Base-by-base conservation (phyloP, 2,113 vertebrate genomes). In the Cacatua alba region DNA sequence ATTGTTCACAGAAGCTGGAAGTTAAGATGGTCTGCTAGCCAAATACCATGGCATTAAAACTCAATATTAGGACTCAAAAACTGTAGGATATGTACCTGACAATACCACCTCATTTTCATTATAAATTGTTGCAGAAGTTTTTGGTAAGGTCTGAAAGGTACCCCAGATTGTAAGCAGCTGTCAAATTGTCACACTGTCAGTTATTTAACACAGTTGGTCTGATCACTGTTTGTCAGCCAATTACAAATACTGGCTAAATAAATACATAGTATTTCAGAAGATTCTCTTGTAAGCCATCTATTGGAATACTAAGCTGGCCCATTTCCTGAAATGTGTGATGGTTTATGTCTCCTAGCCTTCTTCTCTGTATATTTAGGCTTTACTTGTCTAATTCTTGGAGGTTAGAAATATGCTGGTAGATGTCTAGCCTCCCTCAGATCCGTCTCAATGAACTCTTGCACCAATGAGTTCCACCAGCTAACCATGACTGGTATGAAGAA, bases 381-480 rank as follows among this genome's bases (percentile, higher is more conserved):
- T 80, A 24, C 6, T 85, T 17, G 8, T 63, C 62, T 77, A 86
- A 57, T 41, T 86, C 46, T 51, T 48, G 43, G 41, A 25, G 10
- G 9, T 33, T 83, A 43, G 59, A 85, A 92, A 91, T 55, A 74
- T 20, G 14, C 18, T 67, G 29, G 43, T 85, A 51, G 20, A 74
- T 39, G 39, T 74, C 64, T 43, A 94, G 6, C 26, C 26, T 70
- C 43, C 17, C 28, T 74, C 6, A 0, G 46, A 92, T 67, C 59
- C 46, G 28, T 53, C 68, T 84, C 35, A 37, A 23, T 39, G 41
- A 93, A 25, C 9, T 65, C 55, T 70, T 55, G 53, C 43, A 83
- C 59, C 85, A 86, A 31, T 39, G 46, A 86, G 51, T 71, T 96
- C 76, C 76, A 92, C 79, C 78, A 87, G n/a, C 15, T 90, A 90